These are phyloP conservation scores for Leptopterna dolabrata DNA, from an alignment of 2,888 invertebrate genomes.

Conservation along the genomic window DNA sequence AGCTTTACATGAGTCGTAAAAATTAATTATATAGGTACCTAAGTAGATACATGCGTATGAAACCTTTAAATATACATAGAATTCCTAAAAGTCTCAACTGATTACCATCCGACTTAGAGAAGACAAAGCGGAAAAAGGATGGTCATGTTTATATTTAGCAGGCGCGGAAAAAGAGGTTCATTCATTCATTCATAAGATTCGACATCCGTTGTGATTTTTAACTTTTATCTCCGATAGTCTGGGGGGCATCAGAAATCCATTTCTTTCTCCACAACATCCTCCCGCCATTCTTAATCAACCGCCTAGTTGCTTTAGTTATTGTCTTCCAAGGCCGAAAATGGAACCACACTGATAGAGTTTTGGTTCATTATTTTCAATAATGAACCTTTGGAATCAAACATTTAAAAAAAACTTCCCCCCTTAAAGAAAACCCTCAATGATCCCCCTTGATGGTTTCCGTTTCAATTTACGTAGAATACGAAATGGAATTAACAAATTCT, in stretches of 20 bases:
- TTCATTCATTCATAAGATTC: not conserved
- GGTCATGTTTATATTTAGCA: not conserved
- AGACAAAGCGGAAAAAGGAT: not conserved
- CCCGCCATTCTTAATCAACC: not conserved
- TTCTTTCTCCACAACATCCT: not conserved
- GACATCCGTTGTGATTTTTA: not conserved
- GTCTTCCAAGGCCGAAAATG: not conserved
- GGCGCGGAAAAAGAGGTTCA: not conserved
- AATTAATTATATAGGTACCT: too few species aligned
- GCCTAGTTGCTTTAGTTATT: not conserved
- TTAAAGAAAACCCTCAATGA: too few species aligned
- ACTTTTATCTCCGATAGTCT: not conserved
- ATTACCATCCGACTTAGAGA: not conserved
- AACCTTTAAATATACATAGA: too few species aligned
- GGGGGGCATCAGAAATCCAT: not conserved
- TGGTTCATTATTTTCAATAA: too few species aligned
- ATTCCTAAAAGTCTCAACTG: not conserved
- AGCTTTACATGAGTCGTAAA: too few species aligned
- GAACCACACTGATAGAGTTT: not conserved
- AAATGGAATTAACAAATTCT: too few species aligned
- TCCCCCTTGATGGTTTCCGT: too few species aligned
- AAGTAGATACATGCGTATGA: too few species aligned
- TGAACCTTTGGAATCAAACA: too few species aligned
- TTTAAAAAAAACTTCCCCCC: too few species aligned
- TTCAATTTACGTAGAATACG: too few species aligned